phyloP scores from a whole-genome alignment of 2,888 invertebrate species.

The Cylindroiulus punctatus region DNA sequence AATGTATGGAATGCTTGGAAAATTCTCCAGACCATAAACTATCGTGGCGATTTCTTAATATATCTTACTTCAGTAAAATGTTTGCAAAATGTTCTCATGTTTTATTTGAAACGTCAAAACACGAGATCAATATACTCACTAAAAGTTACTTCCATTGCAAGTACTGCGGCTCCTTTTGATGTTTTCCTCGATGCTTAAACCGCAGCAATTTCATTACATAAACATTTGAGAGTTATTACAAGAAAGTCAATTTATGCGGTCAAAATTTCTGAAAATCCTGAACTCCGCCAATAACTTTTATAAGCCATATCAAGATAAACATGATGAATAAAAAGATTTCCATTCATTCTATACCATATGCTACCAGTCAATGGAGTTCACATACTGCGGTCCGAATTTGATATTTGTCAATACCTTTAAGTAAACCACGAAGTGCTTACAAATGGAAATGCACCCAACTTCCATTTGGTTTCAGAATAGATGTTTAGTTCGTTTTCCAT shows the following conservation, averaged over 20 bases:
- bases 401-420: neutral
- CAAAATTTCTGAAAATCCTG: neutral
- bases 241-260: neutral
- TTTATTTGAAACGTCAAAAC: neutral
- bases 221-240: neutral
- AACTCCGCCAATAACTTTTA: neutral
- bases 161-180: neutral
- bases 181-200: neutral
- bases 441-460: too few species aligned
- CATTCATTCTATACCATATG: neutral
- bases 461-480: too few species aligned
- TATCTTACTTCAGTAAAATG: neutral
- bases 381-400: neutral
- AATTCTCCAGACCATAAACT: too few species aligned
- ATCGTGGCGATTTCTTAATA: too few species aligned
- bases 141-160: neutral
- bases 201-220: neutral
- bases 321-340: neutral
- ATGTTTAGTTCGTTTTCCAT: too few species aligned
- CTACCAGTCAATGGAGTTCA: neutral
- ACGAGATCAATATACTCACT: neutral
- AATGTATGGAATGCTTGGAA: too few species aligned
- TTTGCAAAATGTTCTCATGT: neutral
- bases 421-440: too few species aligned
- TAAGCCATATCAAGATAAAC: neutral